These are phyloP conservation scores for Teinopalpus imperialis DNA, from an alignment of 2,888 invertebrate genomes.

Conservation along the genomic window DNA sequence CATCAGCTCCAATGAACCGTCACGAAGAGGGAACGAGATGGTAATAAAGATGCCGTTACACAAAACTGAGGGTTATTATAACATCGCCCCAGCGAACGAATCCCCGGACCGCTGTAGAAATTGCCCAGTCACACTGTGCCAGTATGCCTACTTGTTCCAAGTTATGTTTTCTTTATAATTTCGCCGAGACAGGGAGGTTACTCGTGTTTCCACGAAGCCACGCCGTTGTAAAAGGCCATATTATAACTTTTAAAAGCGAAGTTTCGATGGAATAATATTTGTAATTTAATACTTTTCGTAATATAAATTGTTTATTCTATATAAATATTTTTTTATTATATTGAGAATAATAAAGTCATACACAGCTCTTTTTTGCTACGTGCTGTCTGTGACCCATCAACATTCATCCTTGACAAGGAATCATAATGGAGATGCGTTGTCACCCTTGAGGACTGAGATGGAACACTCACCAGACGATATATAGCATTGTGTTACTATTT, in stretches of 20 bases:
- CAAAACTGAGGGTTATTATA: conserved; percentile 52
- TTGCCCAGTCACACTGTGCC: conserved; percentile 3
- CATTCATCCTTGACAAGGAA: no score
- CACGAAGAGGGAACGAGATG: conserved; percentile 39
- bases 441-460: no score
- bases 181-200: neutral
- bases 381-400: no score
- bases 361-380: no score
- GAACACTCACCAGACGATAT: no score
- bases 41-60: conserved; percentile 52
- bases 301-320: no score
- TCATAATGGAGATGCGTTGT: no score
- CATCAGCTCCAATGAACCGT: conserved; percentile 42
- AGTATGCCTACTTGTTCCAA: neutral
- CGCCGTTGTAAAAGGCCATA: neutral
- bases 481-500: no score
- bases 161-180: neutral
- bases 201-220: conserved; percentile 4
- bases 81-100: conserved; percentile 46
- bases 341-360: no score
- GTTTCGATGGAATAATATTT: conserved; percentile 14
- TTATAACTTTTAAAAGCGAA: conserved; percentile 20
- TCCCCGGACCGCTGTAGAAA: neutral
- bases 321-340: no score
- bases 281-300: no score